Percentiles rank a stretch among this genome's conserved stretches.
These are phyloP conservation scores for Oegoconia quadripuncta DNA, from an alignment of 2,888 invertebrate genomes.

Conservation along the genomic window DNA sequence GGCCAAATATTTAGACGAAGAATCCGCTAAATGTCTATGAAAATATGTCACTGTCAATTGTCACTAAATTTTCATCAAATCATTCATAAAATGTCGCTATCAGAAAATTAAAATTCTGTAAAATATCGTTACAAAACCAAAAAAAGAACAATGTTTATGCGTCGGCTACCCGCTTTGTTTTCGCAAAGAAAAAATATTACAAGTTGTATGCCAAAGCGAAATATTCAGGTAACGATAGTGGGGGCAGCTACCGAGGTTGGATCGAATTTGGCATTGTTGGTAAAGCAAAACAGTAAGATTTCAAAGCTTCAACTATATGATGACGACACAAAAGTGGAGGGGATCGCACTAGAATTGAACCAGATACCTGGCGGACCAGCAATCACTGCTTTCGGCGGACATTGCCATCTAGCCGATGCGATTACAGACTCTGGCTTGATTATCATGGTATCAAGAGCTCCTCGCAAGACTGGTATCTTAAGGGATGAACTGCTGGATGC, in stretches of 20 bases:
- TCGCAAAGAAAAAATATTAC: slow-evolving; percentile 7
- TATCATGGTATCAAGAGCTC: slow-evolving; percentile 40
- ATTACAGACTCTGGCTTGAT: slow-evolving; percentile 41
- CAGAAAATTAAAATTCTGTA: slow-evolving; percentile 17
- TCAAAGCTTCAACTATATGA: slow-evolving; percentile 45
- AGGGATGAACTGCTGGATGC: slow-evolving; percentile 45
- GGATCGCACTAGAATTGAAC: slow-evolving; percentile 41
- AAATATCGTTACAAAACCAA: slow-evolving; percentile 11
- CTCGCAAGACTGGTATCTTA: slow-evolving; percentile 35
- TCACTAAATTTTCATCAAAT: background rate
- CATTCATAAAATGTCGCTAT: background rate
- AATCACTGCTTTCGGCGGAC: slow-evolving; percentile 33
- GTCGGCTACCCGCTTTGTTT: background rate
- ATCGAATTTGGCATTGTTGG: slow-evolving; percentile 43
- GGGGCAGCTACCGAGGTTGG: slow-evolving; percentile 51
- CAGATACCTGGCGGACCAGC: slow-evolving; percentile 43
- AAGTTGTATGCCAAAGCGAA: slow-evolving; percentile 21
- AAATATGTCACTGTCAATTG: background rate
- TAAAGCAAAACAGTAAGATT: slow-evolving; percentile 48
- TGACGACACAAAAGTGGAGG: slow-evolving; percentile 39
- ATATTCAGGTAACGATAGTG: slow-evolving; percentile 50
- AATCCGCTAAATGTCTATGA: background rate
- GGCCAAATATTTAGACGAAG: too few species aligned
- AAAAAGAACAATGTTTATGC: slow-evolving; percentile 1
- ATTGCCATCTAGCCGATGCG: slow-evolving; percentile 31